Percentiles rank a stretch among this genome's conserved stretches.
Evolutionary conservation across 2,113 vertebrate genomes (phyloP).

Genomic region (Aviceda subcristata): DNA sequence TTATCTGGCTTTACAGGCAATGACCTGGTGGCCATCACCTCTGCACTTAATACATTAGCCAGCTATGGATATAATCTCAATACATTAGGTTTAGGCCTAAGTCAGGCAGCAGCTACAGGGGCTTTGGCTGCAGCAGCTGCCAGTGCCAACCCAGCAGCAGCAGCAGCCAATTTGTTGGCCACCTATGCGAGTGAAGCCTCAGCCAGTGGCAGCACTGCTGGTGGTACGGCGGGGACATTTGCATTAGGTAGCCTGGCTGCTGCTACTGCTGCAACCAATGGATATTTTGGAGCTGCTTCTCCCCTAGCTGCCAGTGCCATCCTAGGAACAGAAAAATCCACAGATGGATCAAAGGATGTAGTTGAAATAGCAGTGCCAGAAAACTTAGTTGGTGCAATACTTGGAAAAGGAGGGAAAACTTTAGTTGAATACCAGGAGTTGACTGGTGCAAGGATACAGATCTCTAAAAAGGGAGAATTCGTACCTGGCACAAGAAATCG

Average conservation of each 20-base stretch:
- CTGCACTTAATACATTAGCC: conserved; percentile 88
- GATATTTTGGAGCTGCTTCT: conserved; percentile 88
- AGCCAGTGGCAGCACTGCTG: conserved; percentile 82
- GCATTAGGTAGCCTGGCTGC: conserved; percentile 89
- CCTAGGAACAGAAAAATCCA: conserved; percentile 86
- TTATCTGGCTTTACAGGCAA: conserved; percentile 88
- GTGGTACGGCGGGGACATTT: conserved; percentile 85
- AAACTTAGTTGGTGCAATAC: conserved; percentile 89
- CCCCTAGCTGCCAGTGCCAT: conserved; percentile 89
- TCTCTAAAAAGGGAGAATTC: conserved; percentile 90
- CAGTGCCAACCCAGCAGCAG: conserved; percentile 87
- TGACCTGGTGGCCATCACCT: conserved; percentile 89
- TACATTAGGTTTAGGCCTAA: conserved; percentile 85
- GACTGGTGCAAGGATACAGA: conserved; percentile 92
- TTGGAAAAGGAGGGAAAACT: conserved; percentile 90
- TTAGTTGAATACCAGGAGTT: conserved; percentile 90
- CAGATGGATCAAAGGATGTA: conserved; percentile 90
- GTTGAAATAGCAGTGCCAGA: conserved; percentile 89
- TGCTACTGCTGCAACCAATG: conserved; percentile 88
- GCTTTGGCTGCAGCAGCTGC: conserved; percentile 87
- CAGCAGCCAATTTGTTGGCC: conserved; percentile 87
- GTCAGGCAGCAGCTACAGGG: conserved; percentile 86
- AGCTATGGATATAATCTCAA: conserved; percentile 91
- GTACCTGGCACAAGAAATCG: conserved; percentile 90
- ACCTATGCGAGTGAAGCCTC: conserved; percentile 89